Conservation (phyloP, 2,888 invertebrate species). For the Oligia strigilis region DNA sequence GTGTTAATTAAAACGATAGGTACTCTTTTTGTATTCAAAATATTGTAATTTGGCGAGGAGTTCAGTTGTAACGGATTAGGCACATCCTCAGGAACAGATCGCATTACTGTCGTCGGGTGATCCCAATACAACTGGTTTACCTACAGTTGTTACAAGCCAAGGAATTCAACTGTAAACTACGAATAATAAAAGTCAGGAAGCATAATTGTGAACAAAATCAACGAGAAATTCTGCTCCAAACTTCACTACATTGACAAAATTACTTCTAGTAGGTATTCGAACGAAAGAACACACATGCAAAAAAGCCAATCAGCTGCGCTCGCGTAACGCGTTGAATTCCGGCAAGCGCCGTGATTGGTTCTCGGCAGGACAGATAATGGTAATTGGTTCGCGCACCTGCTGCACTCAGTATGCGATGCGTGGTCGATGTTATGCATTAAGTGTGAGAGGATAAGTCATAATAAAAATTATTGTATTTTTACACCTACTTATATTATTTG, state of each 20-base stretch:
- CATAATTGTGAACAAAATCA: no score
- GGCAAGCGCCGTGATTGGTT: no score
- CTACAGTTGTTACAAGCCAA: neutral
- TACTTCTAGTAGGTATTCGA: no score
- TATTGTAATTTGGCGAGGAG: constrained; percentile 29
- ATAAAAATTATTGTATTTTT: neutral
- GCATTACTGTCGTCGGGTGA: neutral
- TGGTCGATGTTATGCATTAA: neutral
- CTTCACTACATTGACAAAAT: no score
- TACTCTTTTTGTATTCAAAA: constrained; percentile 37
- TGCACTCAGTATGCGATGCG: neutral
- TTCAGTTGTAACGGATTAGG: constrained; percentile 4
- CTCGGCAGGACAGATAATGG: no score
- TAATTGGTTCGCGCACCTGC: neutral
- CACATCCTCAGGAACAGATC: neutral
- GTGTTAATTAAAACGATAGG: constrained; percentile 46
- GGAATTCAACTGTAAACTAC: constrained; percentile 12
- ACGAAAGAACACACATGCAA: no score
- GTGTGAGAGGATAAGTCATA: neutral
- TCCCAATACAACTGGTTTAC: neutral
- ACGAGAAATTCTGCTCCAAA: no score
- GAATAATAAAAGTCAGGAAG: no score
- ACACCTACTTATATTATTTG: neutral
- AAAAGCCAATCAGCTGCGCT: no score
- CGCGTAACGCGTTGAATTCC: no score